Percentiles rank a stretch among this genome's conserved stretches.
phyloP scores from a whole-genome alignment of 2,797 vertebrate species.

The Crocidura indochinensis region DNA sequence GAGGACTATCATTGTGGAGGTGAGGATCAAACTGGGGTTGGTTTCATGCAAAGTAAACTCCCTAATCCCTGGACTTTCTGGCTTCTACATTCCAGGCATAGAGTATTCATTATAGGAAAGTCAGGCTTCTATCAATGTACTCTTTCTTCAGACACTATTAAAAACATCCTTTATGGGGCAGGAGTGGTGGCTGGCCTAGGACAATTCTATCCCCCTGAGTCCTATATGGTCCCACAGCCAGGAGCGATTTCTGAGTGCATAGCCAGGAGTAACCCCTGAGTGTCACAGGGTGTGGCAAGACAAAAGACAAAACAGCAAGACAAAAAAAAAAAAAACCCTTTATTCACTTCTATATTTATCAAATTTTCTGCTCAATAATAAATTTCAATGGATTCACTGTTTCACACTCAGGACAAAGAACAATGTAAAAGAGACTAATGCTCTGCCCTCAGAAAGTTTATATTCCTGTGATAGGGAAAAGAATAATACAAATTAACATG shows the following conservation, averaged over 20 bases:
- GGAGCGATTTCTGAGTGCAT: too few species aligned
- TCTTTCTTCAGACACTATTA: constrained; percentile 27
- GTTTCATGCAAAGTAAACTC: too few species aligned
- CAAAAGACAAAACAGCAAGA: too few species aligned
- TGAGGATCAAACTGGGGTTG: too few species aligned
- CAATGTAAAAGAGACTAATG: background rate
- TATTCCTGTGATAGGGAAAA: background rate
- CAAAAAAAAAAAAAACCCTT: background rate
- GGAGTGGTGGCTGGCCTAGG: too few species aligned
- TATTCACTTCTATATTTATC: background rate
- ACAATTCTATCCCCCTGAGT: too few species aligned
- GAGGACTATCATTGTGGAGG: too few species aligned
- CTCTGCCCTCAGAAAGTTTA: constrained; percentile 38
- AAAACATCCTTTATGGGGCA: too few species aligned
- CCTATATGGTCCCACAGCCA: too few species aligned
- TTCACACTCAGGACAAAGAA: background rate
- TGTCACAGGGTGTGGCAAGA: too few species aligned
- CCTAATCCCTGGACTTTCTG: too few species aligned
- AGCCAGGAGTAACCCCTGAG: too few species aligned
- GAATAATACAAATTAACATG: background rate
- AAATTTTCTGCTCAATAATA: background rate
- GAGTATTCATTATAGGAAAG: background rate
- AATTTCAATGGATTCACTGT: background rate
- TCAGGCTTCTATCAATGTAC: background rate
- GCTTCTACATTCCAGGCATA: background rate